Percentiles rank a stretch among this genome's conserved stretches.
These are phyloP conservation scores for Megaceryle torquata DNA, from an alignment of 2,113 vertebrate genomes.

Conservation along the genomic window DNA sequence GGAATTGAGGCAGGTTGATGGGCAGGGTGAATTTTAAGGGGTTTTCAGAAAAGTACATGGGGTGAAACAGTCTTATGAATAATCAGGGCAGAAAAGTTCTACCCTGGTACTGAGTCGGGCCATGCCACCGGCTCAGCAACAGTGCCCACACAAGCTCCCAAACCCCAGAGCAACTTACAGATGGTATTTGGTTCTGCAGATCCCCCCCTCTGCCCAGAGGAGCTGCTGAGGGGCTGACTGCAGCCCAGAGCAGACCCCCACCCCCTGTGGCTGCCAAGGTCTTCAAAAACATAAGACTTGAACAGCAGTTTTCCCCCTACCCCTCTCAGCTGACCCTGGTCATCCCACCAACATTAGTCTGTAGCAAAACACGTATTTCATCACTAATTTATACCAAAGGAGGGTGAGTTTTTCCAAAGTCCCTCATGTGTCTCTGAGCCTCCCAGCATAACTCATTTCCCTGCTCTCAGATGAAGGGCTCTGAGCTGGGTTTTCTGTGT, in stretches of 20 bases:
- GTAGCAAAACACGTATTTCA: not conserved
- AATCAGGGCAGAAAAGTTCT: not conserved
- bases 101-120: fast-evolving
- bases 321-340: not conserved
- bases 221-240: not conserved
- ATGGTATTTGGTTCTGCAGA: not conserved
- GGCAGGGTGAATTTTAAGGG: not conserved
- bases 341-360: not conserved
- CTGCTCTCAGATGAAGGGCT: not conserved
- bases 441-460: not conserved
- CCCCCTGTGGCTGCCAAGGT: not conserved
- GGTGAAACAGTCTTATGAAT: not conserved
- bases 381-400: not conserved
- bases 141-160: fast-evolving
- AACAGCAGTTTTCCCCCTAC: not conserved
- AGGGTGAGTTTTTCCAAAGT: not conserved
- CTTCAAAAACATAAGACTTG: not conserved
- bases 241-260: not conserved
- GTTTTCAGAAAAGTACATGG: not conserved
- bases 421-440: not conserved
- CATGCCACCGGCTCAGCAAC: fast-evolving
- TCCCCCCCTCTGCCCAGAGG: not conserved
- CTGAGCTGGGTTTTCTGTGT: not conserved
- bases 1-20: not conserved
- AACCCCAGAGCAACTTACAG: not conserved